Base-by-base conservation (phyloP, 1,140 invertebrate genomes). In the Drosophila truncata region DNA sequence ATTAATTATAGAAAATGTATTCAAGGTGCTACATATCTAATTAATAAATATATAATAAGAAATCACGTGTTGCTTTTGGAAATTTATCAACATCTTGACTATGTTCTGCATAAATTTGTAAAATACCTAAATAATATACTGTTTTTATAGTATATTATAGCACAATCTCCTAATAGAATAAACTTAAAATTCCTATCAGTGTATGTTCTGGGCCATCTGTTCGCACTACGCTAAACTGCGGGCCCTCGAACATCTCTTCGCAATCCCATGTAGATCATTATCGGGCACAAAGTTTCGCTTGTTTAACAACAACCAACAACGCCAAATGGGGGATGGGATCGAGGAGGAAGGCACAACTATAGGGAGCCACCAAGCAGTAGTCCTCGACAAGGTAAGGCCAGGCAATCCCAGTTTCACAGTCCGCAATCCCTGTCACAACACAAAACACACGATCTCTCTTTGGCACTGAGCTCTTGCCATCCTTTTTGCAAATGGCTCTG, bases 211-310 rank as follows among this genome's bases (percentile, higher is more conserved):
- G 65, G 75, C 77, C 84, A 88, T 90, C 84, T 88, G 85, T 88
- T 88, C 84, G 84, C 84, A 90, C 84, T 90, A 90, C 84, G 84
- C 84, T 88, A 88, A 88, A 90, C 85, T 90, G 81, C 77, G 73
- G 75, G 70, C 63, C 65, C 52, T 74, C 61, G 31, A 46, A 52
- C 65, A 42, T 54, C 58, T 60, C 58, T 62, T 58, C 29, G 66
- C 66, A 44, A 67, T 70, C 50, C 66, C 59, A 82, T 87, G 84
- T 88, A 84, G 84, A 88, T 88, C 72, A 84, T 88, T 88, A 88
- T 88, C 84, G 80, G 65, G 84, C 84, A 90, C 85, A 88, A 84
- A 70, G 84, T 78, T 88, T 88, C 80, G 84, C 84, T 88, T 88
- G 84, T 88, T 88, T 88, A 88, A 88, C 85, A 88, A 88, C 84